A percentile compares a stretch with the other conserved stretches of the same genome.
Evolutionary conservation across 2,113 vertebrate species (phyloP).

Genomic region (Dissostichus mawsoni): DNA sequence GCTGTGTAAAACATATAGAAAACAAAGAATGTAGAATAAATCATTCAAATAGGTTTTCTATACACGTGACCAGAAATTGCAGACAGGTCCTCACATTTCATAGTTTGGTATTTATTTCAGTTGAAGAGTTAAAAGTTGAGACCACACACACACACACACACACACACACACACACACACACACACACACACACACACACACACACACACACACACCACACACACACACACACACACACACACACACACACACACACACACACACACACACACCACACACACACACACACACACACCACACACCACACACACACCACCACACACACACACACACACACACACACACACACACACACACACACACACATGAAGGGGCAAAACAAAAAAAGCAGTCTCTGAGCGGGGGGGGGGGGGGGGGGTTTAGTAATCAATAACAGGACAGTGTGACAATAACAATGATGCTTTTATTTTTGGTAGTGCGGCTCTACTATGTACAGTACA

Average conservation of each 20-base stretch:
- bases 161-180: no score
- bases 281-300: no score
- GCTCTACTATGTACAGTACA: conserved; percentile 96
- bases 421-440: conserved; percentile 57
- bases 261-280: no score
- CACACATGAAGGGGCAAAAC: conserved; percentile 86
- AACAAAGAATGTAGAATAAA: conserved; percentile 79
- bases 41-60: conserved; percentile 64
- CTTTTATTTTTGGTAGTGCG: conserved; percentile 91
- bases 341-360: no score
- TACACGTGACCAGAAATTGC: conserved; percentile 84
- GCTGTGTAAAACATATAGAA: conserved; percentile 56
- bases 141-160: no score
- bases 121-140: conserved; percentile 96
- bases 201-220: no score
- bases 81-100: conserved; percentile 89
- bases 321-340: no score
- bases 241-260: no score
- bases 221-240: no score
- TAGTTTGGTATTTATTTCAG: conserved; percentile 96
- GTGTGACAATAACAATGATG: conserved; percentile 52
- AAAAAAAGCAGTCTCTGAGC: conserved; percentile 86
- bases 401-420: conserved; percentile 50
- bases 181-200: no score
- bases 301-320: no score